Evolutionary conservation across 2,888 invertebrate genomes (phyloP), one percentile per base, ranked within the genome.

Genomic region (Loripinus fragilis): DNA sequence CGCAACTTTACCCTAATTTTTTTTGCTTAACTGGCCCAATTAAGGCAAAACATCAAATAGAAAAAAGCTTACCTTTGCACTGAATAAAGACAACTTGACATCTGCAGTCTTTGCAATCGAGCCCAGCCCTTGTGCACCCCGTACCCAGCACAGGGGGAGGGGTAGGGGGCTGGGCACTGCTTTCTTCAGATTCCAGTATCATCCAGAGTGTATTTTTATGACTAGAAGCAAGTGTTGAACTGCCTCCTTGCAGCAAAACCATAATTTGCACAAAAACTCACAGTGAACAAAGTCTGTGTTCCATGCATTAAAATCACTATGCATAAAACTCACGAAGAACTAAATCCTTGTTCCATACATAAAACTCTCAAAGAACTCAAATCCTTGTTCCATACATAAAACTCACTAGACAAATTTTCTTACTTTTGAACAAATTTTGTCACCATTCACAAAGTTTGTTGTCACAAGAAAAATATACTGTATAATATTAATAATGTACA

Each of bases 51-150:
- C 12, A 38, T 12, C 38, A 38, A 12, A 38, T 12, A 8, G 38
- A 38, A 5, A 38, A 38, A 5, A 38, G 5, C 86, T 83, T 78
- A 85, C 87, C 87, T 85, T 86, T 85, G 30, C 82, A 83, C 38
- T 81, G 76, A 60, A 75, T 81, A 78, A 85, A 87, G 25, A 86
- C 78, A 42, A 86, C 85, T 71, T 87, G 81, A 76, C 87, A 87
- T 65, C 80, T 75, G 60, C 86, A 86, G 73, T 86, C 85, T 65
- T 81, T 73, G 33, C 79, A 79, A 33, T 65, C 81, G 55, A 42
- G 75, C 65, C 72, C 84, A 45, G 77, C 74, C 41, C 75, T 78
- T 45, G 75, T 77, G 41, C 84, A 81, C n/a, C 81, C 82, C 15
- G 42, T 60, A 10, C 66, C 50, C 45, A 55, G 45, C 7, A 69